Conservation (phyloP, 2,888 invertebrate genomes). For the Formica aserva region DNA sequence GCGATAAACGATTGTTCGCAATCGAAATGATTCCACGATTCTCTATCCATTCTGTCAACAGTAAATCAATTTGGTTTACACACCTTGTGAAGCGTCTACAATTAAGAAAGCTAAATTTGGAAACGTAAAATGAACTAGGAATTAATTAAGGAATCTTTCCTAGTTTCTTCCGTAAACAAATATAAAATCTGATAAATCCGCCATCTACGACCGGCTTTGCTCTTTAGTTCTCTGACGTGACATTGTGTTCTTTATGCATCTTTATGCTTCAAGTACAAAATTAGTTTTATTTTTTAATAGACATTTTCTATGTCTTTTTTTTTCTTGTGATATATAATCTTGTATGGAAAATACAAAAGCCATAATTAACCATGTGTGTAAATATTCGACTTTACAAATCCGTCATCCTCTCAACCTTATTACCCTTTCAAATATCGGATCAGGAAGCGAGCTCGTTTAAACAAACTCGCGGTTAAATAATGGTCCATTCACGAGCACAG, state of each 20-base stretch:
- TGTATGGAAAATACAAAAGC: too few species aligned
- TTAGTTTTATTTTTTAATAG: too few species aligned
- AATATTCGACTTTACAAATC: background rate
- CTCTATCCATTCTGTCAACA: background rate
- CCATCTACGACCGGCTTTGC: constrained; percentile 63
- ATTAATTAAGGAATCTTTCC: constrained; percentile 72
- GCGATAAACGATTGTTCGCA: background rate
- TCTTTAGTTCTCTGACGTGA: background rate
- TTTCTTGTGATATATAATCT: too few species aligned
- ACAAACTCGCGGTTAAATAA: constrained; percentile 14
- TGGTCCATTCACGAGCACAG: constrained; percentile 1
- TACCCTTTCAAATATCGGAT: constrained; percentile 1
- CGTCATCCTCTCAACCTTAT: background rate
- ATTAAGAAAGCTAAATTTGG: constrained; percentile 72
- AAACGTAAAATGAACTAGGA: constrained; percentile 73
- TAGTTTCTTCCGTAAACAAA: constrained; percentile 69
- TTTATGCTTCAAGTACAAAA: too few species aligned
- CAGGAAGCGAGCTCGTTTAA: background rate
- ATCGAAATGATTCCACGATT: background rate
- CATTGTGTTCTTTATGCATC: too few species aligned
- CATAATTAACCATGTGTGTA: background rate
- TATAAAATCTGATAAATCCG: constrained; percentile 75
- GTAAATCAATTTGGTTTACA: background rate
- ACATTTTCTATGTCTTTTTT: too few species aligned
- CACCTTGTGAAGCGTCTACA: background rate